Evolutionary conservation across 2,797 vertebrate species (phyloP), one percentile per base, ranked within the genome.

Genomic region (Diglossa cyanea): DNA sequence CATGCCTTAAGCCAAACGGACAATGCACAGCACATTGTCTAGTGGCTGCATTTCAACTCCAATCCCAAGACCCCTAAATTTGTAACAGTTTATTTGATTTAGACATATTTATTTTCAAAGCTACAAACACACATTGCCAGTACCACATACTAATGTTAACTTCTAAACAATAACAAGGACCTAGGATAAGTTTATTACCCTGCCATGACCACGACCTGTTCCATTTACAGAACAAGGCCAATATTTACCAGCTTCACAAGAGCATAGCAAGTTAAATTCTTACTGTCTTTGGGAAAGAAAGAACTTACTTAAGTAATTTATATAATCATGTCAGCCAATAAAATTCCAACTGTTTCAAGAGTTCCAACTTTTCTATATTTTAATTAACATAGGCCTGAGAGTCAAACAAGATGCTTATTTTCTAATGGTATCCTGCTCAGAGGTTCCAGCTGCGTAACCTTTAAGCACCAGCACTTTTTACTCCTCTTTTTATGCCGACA

Each of bases 1-100:
- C 37, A 40, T 3, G 5, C 17, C 54, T 44, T 26, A 75, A 83
- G 28, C 6, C 31, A 21, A 67, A 42, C 0, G 6, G 33, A 68
- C 28, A 30, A 15, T 0, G 1, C 18, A 57, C 33, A 66, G n/a
- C 26, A n/a, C 0, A 0, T 76, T 44, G 58, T 53, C 53, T 17
- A 39, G 33, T 2, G 8, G 11, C 8, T 75, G 31, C 37, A 60
- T 53, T 61, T 63, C 65, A 88, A 53, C 28, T 60, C 16, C 7
- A 76, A 40, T 28, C 30, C 3, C 17, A 47, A 86, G 15, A 62
- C 4, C 6, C 45, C 70, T 48, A 48, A n/a, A 75, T 68, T 44
- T 10, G 0, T 16, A 71, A 57, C 33, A 68, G 37, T n/a, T 53
- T 40, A 53, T 67, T 35, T 72, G 30, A 63, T 74, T 75, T 37